A percentile compares a stretch with the other conserved stretches of the same genome.
phyloP scores from a whole-genome alignment of 2,797 vertebrate genomes.

The Phylloscopus collybita region DNA sequence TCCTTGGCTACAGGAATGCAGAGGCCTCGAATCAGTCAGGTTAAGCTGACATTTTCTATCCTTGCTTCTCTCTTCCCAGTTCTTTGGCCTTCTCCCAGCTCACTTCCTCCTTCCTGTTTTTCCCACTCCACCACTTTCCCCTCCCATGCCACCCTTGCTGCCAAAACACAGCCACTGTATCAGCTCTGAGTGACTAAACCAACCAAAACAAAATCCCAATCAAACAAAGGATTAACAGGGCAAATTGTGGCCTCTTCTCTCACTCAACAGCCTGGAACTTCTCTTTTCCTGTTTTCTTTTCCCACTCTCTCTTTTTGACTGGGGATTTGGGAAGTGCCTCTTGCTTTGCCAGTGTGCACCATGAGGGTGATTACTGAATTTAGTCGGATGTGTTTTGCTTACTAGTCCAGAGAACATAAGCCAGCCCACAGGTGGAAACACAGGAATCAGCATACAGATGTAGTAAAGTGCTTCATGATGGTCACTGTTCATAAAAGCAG shows the following conservation, averaged over 20 bases:
- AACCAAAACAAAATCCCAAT: neutral
- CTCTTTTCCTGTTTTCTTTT: neutral
- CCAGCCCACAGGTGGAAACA: neutral
- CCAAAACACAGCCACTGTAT: neutral
- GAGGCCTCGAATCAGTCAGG: neutral
- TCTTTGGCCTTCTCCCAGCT: neutral
- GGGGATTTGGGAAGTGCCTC: neutral
- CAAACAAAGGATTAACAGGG: neutral
- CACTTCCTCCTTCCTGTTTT: neutral
- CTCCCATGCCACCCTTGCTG: neutral
- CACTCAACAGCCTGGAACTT: neutral
- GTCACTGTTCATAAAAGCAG: neutral
- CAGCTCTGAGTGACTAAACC: neutral
- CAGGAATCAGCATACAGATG: slow-evolving; percentile 6
- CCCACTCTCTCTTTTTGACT: neutral
- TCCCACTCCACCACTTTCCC: neutral
- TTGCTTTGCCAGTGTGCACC: neutral
- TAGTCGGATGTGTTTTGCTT: neutral
- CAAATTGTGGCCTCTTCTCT: neutral
- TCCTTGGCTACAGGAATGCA: neutral
- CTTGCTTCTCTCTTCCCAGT: neutral
- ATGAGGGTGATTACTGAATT: neutral
- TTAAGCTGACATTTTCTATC: accelerated
- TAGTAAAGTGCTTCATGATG: accelerated
- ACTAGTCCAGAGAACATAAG: neutral